Conservation (phyloP, 2,888 invertebrate species). For the Carpatolechia fugitivella region DNA sequence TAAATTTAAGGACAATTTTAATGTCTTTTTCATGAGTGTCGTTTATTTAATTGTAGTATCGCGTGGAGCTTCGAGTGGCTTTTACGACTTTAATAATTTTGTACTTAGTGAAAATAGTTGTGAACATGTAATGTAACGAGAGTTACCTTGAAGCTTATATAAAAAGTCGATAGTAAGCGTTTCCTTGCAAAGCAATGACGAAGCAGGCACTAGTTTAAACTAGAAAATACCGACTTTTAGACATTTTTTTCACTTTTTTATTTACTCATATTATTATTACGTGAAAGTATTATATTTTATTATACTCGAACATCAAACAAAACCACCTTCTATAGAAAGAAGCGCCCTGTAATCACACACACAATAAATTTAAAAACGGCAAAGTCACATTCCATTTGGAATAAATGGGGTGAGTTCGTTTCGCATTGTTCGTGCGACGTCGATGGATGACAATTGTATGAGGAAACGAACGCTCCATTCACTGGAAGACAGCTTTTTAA, state of each 20-base stretch:
- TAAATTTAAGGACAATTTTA: background rate
- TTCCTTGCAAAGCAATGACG: too few relatives aligned
- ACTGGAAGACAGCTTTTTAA: constrained; percentile 46
- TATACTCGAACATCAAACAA: background rate
- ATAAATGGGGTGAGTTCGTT: constrained; percentile 34
- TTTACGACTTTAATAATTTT: background rate
- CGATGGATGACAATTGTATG: constrained; percentile 60
- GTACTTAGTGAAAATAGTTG: background rate
- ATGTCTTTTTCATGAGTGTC: background rate
- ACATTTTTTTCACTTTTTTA: too few relatives aligned
- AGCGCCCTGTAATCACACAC: constrained; percentile 1
- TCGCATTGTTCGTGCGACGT: constrained; percentile 48
- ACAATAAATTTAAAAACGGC: constrained; percentile 10
- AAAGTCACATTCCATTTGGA: constrained; percentile 11
- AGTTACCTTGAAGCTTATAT: too few relatives aligned
- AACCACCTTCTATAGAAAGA: constrained; percentile 1
- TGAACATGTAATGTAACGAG: background rate
- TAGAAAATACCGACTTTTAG: too few relatives aligned
- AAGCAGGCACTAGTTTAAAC: too few relatives aligned
- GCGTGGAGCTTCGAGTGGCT: background rate
- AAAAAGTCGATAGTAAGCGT: too few relatives aligned
- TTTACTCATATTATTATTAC: too few relatives aligned
- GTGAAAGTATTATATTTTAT: too few relatives aligned
- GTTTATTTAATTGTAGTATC: background rate
- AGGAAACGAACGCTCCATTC: constrained; percentile 48